Evolutionary conservation across 2,888 invertebrate genomes (phyloP), one percentile per base, ranked within the genome.

Genomic region (Steinernema scapterisci): DNA sequence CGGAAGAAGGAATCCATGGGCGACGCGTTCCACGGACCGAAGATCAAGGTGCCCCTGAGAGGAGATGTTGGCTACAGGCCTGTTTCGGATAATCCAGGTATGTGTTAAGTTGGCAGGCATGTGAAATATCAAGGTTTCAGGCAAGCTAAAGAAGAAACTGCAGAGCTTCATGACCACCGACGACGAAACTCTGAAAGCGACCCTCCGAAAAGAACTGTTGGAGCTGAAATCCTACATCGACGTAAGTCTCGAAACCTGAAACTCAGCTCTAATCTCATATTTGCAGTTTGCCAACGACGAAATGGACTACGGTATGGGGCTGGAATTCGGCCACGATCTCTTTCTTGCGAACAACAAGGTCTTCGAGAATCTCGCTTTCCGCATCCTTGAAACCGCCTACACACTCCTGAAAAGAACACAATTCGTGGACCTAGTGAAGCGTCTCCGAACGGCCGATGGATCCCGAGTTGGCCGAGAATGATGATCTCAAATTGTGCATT

Each of bases 231-330:
- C 81, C 0, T 72, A 75, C 71, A 74, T 79, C 0, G 76, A 79
- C 71, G 82, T 82, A 56, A 21, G 56, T n/a, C 31, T 45, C 73
- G 19, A n/a, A 48, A 48, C 48, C 13, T 48, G 16, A 16, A 70
- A 52, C 19, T 9, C 23, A n/a, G 72, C n/a, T 25, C 73, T 54
- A 48, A 48, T 7, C 19, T 16, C 19, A 48, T 2, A 48, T 19
- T 48, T n/a, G 6, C 93, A 92, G 88, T 94, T 94, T 88, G 97
- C 96, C 0, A 92, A 93, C 75, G 97, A 97, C 87, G 97, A 97
- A 88, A 93, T 93, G 87, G 96, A 97, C 88, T 96, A 95, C 89
- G 97, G 82, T 1, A 95, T 94, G 73, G 93, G 94, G 0, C 88
- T 97, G 0, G 96, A 97, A 88, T 90, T 94, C 46, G 96, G 95